phyloP scores from a whole-genome alignment of 2,797 vertebrate species.

The Anomalospiza imberbis region DNA sequence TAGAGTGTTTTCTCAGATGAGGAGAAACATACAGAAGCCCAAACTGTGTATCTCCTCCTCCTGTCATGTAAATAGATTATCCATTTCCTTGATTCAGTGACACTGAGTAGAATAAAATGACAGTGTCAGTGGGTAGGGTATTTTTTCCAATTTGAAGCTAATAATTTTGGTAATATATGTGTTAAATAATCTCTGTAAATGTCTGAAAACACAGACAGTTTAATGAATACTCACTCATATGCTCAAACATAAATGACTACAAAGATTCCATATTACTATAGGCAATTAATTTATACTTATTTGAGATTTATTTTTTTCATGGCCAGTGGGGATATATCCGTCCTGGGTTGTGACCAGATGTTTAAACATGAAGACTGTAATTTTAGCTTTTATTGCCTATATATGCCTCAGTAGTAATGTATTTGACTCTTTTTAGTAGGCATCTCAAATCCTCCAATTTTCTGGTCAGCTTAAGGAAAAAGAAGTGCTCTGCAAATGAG shows the following conservation, averaged over 20 bases:
- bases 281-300: conserved; percentile 49
- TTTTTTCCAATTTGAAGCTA: background rate
- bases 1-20: background rate
- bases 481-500: background rate
- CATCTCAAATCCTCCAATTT: conserved; percentile 28
- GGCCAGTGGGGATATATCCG: background rate
- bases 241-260: conserved; percentile 3
- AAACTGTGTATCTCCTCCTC: background rate
- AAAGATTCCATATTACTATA: conserved; percentile 24
- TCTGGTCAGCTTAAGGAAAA: conserved; percentile 25
- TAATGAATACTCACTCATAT: conserved; percentile 15
- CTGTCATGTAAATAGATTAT: background rate
- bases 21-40: background rate
- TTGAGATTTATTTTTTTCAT: conserved; percentile 48
- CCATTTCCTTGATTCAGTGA: background rate
- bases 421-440: conserved; percentile 17
- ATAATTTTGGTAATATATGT: background rate
- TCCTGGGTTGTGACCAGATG: conserved; percentile 48
- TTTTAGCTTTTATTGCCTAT: conserved; percentile 36
- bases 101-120: background rate
- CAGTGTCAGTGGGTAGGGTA: background rate
- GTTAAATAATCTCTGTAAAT: conserved; percentile 40
- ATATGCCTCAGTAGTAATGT: conserved; percentile 25
- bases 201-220: background rate
- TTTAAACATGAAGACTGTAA: conserved; percentile 28